Conservation (phyloP, 1,140 invertebrate species). For the Bactericera cockerelli region DNA sequence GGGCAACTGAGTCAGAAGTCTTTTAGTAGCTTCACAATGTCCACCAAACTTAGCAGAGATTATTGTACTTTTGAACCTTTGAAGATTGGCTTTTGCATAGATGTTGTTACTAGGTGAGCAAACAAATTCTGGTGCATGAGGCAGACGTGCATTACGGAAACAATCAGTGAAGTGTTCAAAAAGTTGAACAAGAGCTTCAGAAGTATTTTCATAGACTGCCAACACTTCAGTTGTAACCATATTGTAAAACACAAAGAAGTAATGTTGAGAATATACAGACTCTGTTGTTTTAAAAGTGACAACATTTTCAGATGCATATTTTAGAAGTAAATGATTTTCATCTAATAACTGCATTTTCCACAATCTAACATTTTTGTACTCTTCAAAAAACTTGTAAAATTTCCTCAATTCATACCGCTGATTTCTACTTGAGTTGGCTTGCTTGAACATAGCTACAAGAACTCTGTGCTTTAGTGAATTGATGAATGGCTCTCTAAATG, state of each 20-base stretch:
- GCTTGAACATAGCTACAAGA: slow-evolving; percentile 62
- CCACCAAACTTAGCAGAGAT: slow-evolving; percentile 72
- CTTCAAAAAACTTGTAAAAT: slow-evolving; percentile 61
- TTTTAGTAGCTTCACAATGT: slow-evolving; percentile 69
- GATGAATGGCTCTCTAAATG: slow-evolving; percentile 60
- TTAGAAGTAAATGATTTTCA: slow-evolving; percentile 78
- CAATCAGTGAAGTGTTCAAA: slow-evolving; percentile 88
- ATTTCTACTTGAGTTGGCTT: slow-evolving; percentile 49
- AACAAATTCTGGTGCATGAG: slow-evolving; percentile 66
- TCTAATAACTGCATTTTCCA: slow-evolving; percentile 96
- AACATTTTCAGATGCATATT: slow-evolving; percentile 84
- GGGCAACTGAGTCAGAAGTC: slow-evolving; percentile 79
- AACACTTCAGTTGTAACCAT: slow-evolving; percentile 66
- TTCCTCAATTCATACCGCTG: slow-evolving; percentile 55
- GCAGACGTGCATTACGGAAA: slow-evolving; percentile 75
- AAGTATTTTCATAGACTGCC: slow-evolving; percentile 82
- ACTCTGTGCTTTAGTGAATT: slow-evolving; percentile 80
- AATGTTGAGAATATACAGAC: slow-evolving; percentile 64
- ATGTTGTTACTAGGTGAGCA: slow-evolving; percentile 87
- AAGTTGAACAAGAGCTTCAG: slow-evolving; percentile 63
- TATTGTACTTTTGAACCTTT: slow-evolving; percentile 75
- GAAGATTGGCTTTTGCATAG: slow-evolving; percentile 39
- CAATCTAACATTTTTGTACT: slow-evolving; percentile 71
- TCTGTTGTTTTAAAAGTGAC: slow-evolving; percentile 67
- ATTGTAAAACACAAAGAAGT: slow-evolving; percentile 84